A percentile compares a stretch with the other conserved stretches of the same genome.
Conservation (phyloP, 2,113 vertebrate species). For the Tympanuchus pallidicinctus region DNA sequence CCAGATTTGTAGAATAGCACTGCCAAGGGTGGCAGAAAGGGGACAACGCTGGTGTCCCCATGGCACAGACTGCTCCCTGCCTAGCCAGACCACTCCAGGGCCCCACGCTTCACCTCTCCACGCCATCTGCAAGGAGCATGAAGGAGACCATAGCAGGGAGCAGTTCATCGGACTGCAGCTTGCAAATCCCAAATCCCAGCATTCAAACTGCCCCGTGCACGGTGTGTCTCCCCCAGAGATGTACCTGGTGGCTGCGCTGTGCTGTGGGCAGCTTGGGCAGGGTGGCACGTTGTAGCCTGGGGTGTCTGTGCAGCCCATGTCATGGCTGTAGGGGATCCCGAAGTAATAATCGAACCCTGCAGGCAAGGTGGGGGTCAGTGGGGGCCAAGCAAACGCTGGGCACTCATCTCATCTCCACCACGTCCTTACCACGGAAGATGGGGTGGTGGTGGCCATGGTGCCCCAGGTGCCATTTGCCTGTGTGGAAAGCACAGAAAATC, state of each 20-base stretch:
- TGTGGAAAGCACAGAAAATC: slow-evolving; percentile 29
- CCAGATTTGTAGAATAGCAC: neutral
- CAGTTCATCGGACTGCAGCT: neutral
- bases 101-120: neutral
- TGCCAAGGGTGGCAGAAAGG: rapidly evolving
- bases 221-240: neutral
- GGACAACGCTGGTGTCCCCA: rapidly evolving
- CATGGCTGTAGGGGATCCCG: slow-evolving; percentile 95
- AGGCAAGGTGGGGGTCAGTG: neutral
- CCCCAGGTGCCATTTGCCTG: slow-evolving; percentile 98
- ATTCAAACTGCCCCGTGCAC: rapidly evolving
- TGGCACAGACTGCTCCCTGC: rapidly evolving
- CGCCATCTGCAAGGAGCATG: neutral
- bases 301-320: slow-evolving; percentile 94
- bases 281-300: slow-evolving; percentile 88
- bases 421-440: slow-evolving; percentile 85
- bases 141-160: neutral
- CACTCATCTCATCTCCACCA: rapidly evolving
- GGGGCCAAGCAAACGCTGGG: rapidly evolving
- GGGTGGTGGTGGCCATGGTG: slow-evolving; percentile 87
- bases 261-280: slow-evolving; percentile 81
- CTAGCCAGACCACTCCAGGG: neutral
- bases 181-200: neutral
- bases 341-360: slow-evolving; percentile 96
- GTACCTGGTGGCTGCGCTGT: slow-evolving; percentile 24